phyloP scores from a whole-genome alignment of 2,797 vertebrate genomes.

The Tenualosa thibaudeaui region DNA sequence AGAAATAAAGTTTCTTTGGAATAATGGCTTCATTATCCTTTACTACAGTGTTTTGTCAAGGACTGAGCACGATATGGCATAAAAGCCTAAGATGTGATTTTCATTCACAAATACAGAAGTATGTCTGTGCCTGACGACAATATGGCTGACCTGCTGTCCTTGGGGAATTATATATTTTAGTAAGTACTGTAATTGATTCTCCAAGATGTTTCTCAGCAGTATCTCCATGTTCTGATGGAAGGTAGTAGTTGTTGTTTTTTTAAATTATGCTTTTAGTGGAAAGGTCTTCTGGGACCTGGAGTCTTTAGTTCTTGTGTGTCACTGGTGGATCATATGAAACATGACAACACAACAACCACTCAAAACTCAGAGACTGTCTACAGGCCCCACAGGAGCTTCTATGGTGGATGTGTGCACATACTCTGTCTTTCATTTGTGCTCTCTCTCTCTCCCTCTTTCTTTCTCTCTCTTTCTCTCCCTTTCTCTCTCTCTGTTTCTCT shows the following conservation, averaged over 20 bases:
- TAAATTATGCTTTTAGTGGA: conserved; percentile 63
- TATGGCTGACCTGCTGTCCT: neutral
- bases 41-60: neutral
- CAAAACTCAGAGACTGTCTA: conserved; percentile 64
- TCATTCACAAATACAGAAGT: neutral
- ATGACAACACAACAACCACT: conserved; percentile 76
- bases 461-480: conserved; percentile 25
- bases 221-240: conserved; percentile 54
- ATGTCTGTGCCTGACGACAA: neutral
- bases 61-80: neutral
- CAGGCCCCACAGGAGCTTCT: conserved; percentile 67
- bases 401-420: conserved; percentile 72
- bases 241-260: conserved; percentile 58
- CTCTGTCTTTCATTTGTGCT: conserved; percentile 36
- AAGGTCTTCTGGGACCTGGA: conserved; percentile 67
- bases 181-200: neutral
- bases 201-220: neutral
- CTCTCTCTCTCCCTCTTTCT: conserved; percentile 32
- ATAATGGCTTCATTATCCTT: neutral
- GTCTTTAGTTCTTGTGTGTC: conserved; percentile 76
- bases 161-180: neutral
- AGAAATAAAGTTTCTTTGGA: neutral
- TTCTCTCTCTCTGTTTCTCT: neutral
- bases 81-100: neutral
- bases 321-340: conserved; percentile 79